Conservation (phyloP, 2,113 vertebrate species). For the Hippocampus zosterae region DNA sequence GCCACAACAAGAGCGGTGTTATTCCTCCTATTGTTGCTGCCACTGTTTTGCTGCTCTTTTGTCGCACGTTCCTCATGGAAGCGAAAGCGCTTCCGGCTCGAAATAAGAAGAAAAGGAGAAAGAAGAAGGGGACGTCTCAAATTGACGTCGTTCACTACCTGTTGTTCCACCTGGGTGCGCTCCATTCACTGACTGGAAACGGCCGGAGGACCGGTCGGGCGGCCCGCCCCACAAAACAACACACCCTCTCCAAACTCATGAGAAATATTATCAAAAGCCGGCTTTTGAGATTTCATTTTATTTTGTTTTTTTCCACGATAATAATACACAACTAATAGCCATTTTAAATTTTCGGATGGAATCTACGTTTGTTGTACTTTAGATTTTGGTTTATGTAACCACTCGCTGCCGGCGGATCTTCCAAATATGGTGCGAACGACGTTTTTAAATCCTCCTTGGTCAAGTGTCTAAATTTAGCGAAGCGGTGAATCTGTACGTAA, state of each 20-base stretch:
- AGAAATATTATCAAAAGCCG: not conserved
- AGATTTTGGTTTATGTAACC: not conserved
- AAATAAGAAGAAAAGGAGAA: not conserved
- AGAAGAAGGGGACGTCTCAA: conserved; percentile 1
- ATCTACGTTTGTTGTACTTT: not conserved
- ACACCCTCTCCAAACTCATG: not conserved
- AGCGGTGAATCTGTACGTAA: not conserved
- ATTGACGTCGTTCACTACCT: conserved; percentile 41
- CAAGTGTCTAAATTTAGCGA: not conserved
- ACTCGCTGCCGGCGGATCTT: not conserved
- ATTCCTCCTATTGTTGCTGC: not conserved
- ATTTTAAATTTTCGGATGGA: not conserved
- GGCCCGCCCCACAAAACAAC: rapidly evolving
- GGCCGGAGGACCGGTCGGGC: conserved; percentile 14
- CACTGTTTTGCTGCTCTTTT: not conserved
- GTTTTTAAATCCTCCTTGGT: not conserved
- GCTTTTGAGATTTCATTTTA: not conserved
- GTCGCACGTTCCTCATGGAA: not conserved
- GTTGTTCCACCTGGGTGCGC: conserved; percentile 51
- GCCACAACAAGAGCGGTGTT: not conserved
- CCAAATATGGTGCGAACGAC: not conserved
- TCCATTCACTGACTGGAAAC: conserved; percentile 7
- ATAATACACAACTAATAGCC: not conserved
- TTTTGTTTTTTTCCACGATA: not conserved
- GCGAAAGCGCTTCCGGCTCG: conserved; percentile 2